Percentiles rank a stretch among this genome's conserved stretches.
These are phyloP conservation scores for Saccostrea cuccullata DNA, from an alignment of 1,140 invertebrate genomes.

Conservation along the genomic window DNA sequence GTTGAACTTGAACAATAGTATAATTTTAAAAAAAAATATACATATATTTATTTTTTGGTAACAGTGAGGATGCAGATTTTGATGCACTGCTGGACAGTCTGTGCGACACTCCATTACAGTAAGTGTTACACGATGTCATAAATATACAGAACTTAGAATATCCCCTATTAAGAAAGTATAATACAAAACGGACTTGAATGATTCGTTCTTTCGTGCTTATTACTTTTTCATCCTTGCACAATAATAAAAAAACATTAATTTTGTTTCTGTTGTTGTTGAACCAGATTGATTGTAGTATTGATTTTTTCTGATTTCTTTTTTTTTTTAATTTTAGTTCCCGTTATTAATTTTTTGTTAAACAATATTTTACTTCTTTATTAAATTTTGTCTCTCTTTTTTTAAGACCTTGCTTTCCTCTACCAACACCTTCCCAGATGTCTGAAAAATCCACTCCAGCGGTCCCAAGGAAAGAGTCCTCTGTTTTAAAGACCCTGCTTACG, in stretches of 20 bases:
- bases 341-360: no score
- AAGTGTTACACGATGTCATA: no score
- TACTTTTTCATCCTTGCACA: no score
- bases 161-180: no score
- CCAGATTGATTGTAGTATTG: no score
- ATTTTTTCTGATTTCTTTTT: not conserved
- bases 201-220: not conserved
- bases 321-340: not conserved
- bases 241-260: no score
- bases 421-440: not conserved
- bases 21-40: not conserved
- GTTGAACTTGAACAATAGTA: no score
- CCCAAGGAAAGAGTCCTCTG: not conserved
- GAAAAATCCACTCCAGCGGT: not conserved
- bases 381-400: not conserved
- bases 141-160: no score
- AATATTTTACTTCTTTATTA: no score
- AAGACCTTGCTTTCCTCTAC: no score
- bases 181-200: no score
- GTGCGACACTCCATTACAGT: not conserved
- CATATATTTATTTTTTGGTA: not conserved
- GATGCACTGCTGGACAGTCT: not conserved
- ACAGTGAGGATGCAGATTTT: slow-evolving; percentile 8
- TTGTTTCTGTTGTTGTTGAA: no score
- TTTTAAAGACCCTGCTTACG: slow-evolving; percentile 16